A percentile compares a stretch with the other conserved stretches of the same genome.
phyloP scores from a whole-genome alignment of 2,888 invertebrate genomes.

The Nycteola revayana region DNA sequence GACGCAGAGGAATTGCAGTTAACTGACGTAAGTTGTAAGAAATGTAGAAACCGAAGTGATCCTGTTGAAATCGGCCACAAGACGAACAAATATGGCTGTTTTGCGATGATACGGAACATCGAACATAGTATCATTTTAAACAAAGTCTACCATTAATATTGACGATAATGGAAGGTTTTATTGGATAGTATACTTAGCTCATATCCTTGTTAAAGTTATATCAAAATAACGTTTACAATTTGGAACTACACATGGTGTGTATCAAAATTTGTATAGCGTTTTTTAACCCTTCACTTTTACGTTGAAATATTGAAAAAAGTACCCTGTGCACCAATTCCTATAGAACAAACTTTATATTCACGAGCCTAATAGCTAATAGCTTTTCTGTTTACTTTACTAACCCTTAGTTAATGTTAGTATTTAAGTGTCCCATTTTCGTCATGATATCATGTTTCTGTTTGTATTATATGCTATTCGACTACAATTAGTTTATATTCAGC shows the following conservation, averaged over 20 bases:
- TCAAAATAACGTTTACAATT: constrained; percentile 10
- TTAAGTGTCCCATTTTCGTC: constrained; percentile 1
- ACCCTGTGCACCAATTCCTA: constrained; percentile 42
- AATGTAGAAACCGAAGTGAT: constrained; percentile 22
- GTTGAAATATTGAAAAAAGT: constrained; percentile 6
- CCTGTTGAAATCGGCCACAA: constrained; percentile 21
- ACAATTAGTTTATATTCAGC: too few relatives aligned
- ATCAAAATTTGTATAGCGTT: constrained; percentile 17
- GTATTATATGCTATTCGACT: too few relatives aligned
- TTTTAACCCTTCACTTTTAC: constrained; percentile 8
- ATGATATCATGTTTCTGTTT: too few relatives aligned
- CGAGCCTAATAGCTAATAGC: constrained; percentile 38
- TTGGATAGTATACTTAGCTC: constrained; percentile 12
- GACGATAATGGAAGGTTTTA: constrained; percentile 40
- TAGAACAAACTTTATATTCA: constrained; percentile 18
- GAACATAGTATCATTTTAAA: constrained; percentile 2
- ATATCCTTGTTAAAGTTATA: constrained; percentile 5
- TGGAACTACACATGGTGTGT: constrained; percentile 21
- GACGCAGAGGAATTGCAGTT: constrained; percentile 95
- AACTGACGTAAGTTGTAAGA: constrained; percentile 91
- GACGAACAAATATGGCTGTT: constrained; percentile 32
- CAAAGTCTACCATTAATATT: constrained; percentile 37
- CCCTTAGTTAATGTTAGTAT: constrained; percentile 12
- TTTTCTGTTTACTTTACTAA: constrained; percentile 31
- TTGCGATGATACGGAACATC: constrained; percentile 25